Conservation (phyloP, 2,113 vertebrate species). For the Myrmophylax atrothorax region DNA sequence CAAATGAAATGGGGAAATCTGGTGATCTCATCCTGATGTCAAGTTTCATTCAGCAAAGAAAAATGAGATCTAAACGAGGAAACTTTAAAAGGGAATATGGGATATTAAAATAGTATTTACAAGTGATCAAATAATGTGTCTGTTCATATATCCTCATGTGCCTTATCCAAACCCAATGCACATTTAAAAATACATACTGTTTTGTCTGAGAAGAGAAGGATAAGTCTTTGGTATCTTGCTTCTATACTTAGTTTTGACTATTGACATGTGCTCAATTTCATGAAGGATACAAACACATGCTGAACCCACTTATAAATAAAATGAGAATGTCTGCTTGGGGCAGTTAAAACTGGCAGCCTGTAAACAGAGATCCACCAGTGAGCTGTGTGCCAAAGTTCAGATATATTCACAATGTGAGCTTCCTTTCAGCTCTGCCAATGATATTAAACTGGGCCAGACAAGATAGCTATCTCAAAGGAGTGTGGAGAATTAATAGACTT, state of each 20-base stretch:
- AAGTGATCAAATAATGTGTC: not conserved
- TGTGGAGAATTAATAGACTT: constrained; percentile 45
- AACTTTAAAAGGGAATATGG: constrained; percentile 20
- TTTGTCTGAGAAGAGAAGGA: not conserved
- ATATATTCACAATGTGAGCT: constrained; percentile 51
- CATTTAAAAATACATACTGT: not conserved
- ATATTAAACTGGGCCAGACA: constrained; percentile 55
- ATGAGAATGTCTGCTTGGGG: constrained; percentile 37
- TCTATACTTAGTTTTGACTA: constrained; percentile 46
- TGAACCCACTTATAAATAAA: constrained; percentile 60
- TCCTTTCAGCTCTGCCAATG: constrained; percentile 58
- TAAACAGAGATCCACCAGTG: constrained; percentile 37
- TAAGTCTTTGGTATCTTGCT: not conserved
- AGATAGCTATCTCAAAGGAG: constrained; percentile 55
- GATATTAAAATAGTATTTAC: not conserved
- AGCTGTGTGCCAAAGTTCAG: not conserved
- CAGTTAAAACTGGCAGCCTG: constrained; percentile 52
- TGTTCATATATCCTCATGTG: not conserved
- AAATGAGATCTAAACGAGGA: constrained; percentile 19
- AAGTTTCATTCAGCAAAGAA: constrained; percentile 38
- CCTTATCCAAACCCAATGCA: not conserved
- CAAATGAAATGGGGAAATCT: constrained; percentile 43
- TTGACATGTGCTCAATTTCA: not conserved
- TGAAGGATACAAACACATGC: constrained; percentile 40
- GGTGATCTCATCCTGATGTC: constrained; percentile 67